phyloP scores from a whole-genome alignment of 2,797 vertebrate genomes.

The Acestrorhynchus altus region DNA sequence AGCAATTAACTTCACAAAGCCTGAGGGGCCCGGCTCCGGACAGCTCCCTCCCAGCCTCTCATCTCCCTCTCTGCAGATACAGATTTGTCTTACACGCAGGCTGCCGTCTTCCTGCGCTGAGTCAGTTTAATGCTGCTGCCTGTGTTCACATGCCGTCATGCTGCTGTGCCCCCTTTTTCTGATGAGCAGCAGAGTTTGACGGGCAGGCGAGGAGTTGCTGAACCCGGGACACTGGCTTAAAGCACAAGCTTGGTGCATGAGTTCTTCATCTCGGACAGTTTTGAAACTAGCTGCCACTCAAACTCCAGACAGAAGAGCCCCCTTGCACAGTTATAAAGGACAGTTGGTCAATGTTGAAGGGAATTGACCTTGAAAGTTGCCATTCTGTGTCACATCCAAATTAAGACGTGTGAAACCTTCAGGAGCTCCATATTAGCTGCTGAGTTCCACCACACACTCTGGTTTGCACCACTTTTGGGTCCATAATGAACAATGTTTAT shows the following conservation, averaged over 20 bases:
- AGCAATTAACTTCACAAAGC: slow-evolving; percentile 42
- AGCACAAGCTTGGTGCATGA: not conserved
- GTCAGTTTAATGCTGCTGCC: slow-evolving; percentile 24
- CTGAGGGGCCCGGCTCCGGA: slow-evolving; percentile 5
- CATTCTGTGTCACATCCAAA: too few species aligned
- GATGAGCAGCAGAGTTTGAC: slow-evolving; percentile 36
- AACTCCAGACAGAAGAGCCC: slow-evolving; percentile 25
- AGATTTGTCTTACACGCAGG: slow-evolving; percentile 28
- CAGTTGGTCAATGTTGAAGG: not conserved
- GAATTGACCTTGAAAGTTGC: too few species aligned
- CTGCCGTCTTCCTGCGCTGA: slow-evolving; percentile 10
- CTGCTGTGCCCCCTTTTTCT: not conserved
- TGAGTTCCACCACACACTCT: too few species aligned
- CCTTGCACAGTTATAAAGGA: not conserved
- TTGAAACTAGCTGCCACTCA: slow-evolving; percentile 26
- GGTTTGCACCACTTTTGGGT: too few species aligned
- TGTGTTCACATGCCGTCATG: slow-evolving; percentile 19
- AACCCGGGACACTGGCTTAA: not conserved
- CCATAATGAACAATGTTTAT: too few species aligned
- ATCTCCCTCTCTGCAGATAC: slow-evolving; percentile 17
- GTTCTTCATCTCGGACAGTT: not conserved
- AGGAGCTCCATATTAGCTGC: too few species aligned
- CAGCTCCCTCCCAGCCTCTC: slow-evolving; percentile 13
- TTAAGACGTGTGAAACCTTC: too few species aligned
- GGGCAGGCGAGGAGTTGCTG: slow-evolving; percentile 21